Evolutionary conservation across 2,797 vertebrate species (phyloP), one percentile per base, ranked within the genome.

Genomic region (Columba guinea): DNA sequence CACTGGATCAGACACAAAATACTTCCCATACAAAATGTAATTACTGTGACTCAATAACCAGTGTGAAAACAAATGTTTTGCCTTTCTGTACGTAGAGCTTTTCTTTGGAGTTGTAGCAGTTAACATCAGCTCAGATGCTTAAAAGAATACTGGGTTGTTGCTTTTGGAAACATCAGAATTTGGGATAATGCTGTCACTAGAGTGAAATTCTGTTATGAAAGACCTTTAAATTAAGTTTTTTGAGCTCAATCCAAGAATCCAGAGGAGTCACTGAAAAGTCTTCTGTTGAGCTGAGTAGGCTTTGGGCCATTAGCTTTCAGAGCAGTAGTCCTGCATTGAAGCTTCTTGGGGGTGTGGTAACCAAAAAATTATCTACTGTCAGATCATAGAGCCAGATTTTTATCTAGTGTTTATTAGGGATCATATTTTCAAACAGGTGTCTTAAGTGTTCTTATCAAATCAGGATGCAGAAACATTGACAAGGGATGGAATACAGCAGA

Each of bases 51-150:
- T 93, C 69, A 68, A 44, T 77, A 86, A 90, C 44, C 27, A 60
- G 18, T 41, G 62, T 85, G 76, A 62, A 94, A 96, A 94, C 7
- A 89, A 65, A 46, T 73, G 22, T 39, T 92, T 89, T 86, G n/a
- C 46, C 44, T 84, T 87, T 78, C 35, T 75, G 26, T 39, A 64
- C 26, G 52, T 20, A 78, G 27, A 69, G 28, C 0, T 81, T 90
- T 87, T 69, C 55, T 86, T 80, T 85, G 4, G 13, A 11, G 23
- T 6, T 75, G 28, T 46, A 75, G 73, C 68, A 64, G 32, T 75
- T 90, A 69, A 63, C 6, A 6, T 64, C 32, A 53, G 0, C 14
- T 88, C 58, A 73, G 71, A 65, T 77, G 28, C 53, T 87, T 78
- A 32, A 92, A 94, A 65, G 46, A 52, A 39, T 55, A 65, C 65